Conservation (phyloP, 2,888 invertebrate genomes). For the Torymus texanus region DNA sequence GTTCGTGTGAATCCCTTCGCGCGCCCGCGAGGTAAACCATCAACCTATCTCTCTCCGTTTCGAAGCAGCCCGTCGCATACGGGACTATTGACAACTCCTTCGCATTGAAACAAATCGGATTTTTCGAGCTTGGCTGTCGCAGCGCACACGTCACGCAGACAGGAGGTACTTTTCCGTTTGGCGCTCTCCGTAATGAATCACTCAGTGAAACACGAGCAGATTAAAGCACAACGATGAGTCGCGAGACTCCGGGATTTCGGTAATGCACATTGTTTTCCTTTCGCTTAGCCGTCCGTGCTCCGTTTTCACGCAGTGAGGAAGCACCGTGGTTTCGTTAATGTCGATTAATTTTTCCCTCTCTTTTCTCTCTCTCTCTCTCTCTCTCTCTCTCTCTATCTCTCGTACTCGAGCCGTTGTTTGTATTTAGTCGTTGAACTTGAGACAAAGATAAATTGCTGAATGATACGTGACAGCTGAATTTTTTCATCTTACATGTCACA, state of each 20-base stretch:
- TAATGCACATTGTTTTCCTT: constrained; percentile 1
- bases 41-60: too few species aligned
- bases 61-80: too few species aligned
- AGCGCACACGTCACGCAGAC: constrained; percentile 12
- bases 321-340: background rate
- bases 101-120: constrained; percentile 19
- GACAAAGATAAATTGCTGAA: background rate
- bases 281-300: background rate
- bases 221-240: background rate
- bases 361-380: too few species aligned
- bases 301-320: background rate
- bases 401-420: too few species aligned
- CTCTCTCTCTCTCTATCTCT: too few species aligned
- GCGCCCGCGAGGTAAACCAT: too few species aligned
- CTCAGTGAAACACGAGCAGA: constrained; percentile 19
- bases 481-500: background rate
- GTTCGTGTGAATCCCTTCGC: background rate
- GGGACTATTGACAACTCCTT: constrained; percentile 6
- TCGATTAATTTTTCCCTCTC: background rate
- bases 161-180: constrained; percentile 39
- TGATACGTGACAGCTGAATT: background rate
- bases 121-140: background rate
- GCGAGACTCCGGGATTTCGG: too few species aligned
- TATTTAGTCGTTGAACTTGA: background rate
- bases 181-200: constrained; percentile 32